A percentile compares a stretch with the other conserved stretches of the same genome.
Evolutionary conservation across 2,888 invertebrate genomes (phyloP).

Genomic region (Gastracanthus pulcherrimus): DNA sequence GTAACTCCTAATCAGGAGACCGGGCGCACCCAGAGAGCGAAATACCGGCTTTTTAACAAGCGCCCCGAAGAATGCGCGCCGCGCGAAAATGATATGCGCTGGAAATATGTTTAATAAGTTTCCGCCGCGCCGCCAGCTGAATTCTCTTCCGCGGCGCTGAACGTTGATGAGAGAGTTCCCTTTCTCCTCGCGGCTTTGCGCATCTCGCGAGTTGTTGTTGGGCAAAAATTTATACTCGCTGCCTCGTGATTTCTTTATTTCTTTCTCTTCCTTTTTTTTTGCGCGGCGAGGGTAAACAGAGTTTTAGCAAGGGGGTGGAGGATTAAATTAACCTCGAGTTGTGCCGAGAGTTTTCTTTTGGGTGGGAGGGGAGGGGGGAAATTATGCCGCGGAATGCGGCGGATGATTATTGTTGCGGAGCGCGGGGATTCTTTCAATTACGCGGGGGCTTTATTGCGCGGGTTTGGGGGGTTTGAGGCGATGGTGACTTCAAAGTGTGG

Average conservation of each 20-base stretch:
- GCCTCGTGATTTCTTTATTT: neutral
- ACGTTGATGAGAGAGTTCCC: slow-evolving; percentile 64
- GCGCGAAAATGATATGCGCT: slow-evolving; percentile 70
- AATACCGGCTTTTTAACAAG: slow-evolving; percentile 7
- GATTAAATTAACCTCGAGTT: slow-evolving; percentile 40
- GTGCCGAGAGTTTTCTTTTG: neutral
- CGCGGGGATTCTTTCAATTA: slow-evolving; percentile 12
- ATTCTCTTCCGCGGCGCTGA: slow-evolving; percentile 64
- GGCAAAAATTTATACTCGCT: slow-evolving; percentile 41
- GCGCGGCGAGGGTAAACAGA: slow-evolving; percentile 3
- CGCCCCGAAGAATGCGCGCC: neutral
- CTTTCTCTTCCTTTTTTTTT: neutral
- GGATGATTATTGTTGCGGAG: neutral
- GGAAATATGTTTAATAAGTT: slow-evolving; percentile 75
- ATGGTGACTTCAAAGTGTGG: neutral
- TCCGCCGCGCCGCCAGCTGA: slow-evolving; percentile 59
- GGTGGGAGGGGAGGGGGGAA: neutral
- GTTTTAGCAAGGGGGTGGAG: too few species aligned
- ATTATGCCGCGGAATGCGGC: neutral
- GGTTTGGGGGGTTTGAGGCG: neutral
- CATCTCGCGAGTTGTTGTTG: slow-evolving; percentile 33
- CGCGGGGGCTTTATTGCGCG: neutral
- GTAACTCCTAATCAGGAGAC: neutral
- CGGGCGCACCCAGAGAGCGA: neutral
- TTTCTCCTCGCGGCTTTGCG: slow-evolving; percentile 12